Percentiles rank a stretch among this genome's conserved stretches.
phyloP scores from a whole-genome alignment of 2,888 invertebrate genomes.

The Dasypolia templi region DNA sequence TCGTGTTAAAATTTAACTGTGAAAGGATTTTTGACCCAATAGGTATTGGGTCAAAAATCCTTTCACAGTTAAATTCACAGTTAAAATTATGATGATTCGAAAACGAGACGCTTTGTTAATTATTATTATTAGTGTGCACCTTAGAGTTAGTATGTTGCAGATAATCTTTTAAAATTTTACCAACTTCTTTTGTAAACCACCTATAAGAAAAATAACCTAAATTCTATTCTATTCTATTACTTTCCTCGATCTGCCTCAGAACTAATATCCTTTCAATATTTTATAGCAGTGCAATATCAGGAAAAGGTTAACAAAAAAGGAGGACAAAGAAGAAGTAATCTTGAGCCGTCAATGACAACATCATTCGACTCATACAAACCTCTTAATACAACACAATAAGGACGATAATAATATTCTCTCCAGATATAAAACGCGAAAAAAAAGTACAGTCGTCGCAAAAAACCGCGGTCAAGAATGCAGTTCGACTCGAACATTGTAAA shows the following conservation, averaged over 20 bases:
- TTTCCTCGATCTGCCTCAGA: not conserved
- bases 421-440: conserved; percentile 26
- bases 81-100: too few relatives aligned
- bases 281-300: not conserved
- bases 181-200: too few relatives aligned
- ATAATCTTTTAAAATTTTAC: too few relatives aligned
- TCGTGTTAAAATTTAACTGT: too few relatives aligned
- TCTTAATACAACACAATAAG: conserved; percentile 39
- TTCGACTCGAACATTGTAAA: conserved; percentile 81
- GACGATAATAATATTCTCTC: conserved; percentile 21
- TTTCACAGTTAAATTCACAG: too few relatives aligned
- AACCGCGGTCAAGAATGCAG: conserved; percentile 65
- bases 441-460: conserved; percentile 58
- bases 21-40: too few relatives aligned
- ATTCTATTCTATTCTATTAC: too few relatives aligned
- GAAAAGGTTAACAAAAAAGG: not conserved
- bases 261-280: not conserved
- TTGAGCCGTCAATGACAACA: conserved; percentile 11
- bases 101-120: too few relatives aligned
- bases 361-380: not conserved
- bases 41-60: too few relatives aligned
- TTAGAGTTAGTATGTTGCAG: too few relatives aligned
- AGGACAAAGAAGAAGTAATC: not conserved
- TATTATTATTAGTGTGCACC: too few relatives aligned
- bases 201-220: too few relatives aligned